A percentile compares a stretch with the other conserved stretches of the same genome.
Evolutionary conservation across 2,888 invertebrate species (phyloP).

Genomic region (Strigamia crassipes): DNA sequence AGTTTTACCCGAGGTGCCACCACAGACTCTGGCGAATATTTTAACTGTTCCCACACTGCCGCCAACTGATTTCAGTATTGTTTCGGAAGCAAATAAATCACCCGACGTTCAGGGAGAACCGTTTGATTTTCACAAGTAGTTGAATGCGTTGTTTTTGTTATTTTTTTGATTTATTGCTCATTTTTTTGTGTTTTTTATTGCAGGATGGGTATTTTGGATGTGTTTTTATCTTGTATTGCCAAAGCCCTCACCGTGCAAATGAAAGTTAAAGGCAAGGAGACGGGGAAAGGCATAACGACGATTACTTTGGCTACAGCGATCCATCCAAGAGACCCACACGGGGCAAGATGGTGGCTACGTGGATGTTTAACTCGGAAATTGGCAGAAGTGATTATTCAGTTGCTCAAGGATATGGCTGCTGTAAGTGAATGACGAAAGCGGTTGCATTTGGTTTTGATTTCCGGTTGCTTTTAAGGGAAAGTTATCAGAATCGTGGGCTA

Average conservation of each 20-base stretch:
- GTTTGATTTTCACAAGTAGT: slow-evolving; percentile 64
- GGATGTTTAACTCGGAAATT: slow-evolving; percentile 82
- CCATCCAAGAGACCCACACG: slow-evolving; percentile 60
- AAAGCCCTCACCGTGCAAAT: slow-evolving; percentile 90
- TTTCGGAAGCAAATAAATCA: slow-evolving; percentile 65
- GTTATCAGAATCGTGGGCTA: slow-evolving; percentile 81
- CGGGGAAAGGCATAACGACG: slow-evolving; percentile 60
- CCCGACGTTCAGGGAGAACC: slow-evolving; percentile 58
- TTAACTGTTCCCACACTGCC: slow-evolving; percentile 73
- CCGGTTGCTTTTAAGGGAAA: slow-evolving; percentile 69
- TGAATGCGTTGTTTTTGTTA: too few species aligned
- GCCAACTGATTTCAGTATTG: slow-evolving; percentile 76
- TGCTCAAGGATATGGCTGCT: slow-evolving; percentile 89
- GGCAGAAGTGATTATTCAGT: slow-evolving; percentile 82
- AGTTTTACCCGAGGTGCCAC: slow-evolving; percentile 87
- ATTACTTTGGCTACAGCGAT: slow-evolving; percentile 67
- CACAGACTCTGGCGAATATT: slow-evolving; percentile 77
- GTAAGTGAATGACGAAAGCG: slow-evolving; percentile 65
- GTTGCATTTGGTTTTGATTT: background rate
- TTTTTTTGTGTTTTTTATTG: slow-evolving; percentile 51
- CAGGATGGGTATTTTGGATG: slow-evolving; percentile 81
- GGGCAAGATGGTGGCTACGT: slow-evolving; percentile 78
- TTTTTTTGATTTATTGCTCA: background rate
- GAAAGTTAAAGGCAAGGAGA: slow-evolving; percentile 72
- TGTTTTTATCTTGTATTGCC: slow-evolving; percentile 86